Base-by-base conservation (phyloP, 1,140 invertebrate species). In the Belonocnema kinseyi region DNA sequence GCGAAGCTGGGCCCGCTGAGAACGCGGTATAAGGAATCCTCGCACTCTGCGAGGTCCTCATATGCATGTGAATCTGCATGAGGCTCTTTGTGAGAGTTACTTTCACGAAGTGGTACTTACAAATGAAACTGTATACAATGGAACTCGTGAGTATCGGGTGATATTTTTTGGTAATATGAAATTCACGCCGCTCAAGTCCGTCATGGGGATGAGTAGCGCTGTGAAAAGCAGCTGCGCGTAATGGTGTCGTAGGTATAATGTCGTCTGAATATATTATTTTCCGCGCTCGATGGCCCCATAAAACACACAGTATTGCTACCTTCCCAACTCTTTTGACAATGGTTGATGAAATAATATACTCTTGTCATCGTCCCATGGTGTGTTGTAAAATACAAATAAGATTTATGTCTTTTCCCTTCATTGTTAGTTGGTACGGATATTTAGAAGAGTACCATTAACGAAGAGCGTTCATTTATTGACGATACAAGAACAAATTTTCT, bases 141-240 rank as follows among this genome's bases (percentile, higher is more conserved):
- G 75, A 81, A 75, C 79, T 76, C 77, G 51, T 73, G 46, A 66
- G 56, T 81, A 81, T 81, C 80, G 77, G 77, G 80, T 77, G 80
- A 87, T 89, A 87, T 87, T 88, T 88, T 66, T 81, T 80, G 81
- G 82, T 78, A 82, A 87, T 88, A 88, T 88, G 79, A 86, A 88
- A 88, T 85, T 89, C 82, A 77, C 79, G 81, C 77, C 73, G 75
- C 54, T 70, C 72, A 83, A 84, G 83, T 89, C 82, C 83, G 82
- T 88, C 86, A 86, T 83, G 46, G 74, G 79, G 76, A 81, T 83
- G 77, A 74, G 79, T 79, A 78, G 79, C 46, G 79, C 26, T 46
- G 14, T 70, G 75, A 54, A 80, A 76, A 84, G 78, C 88, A 88
- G 84, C 83, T 90, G 87, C 79, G 83, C 79, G 78, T 83, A 88